Evolutionary conservation across 2,888 invertebrate species (phyloP), one percentile per base, ranked within the genome.

Genomic region (Acronicta leporina): DNA sequence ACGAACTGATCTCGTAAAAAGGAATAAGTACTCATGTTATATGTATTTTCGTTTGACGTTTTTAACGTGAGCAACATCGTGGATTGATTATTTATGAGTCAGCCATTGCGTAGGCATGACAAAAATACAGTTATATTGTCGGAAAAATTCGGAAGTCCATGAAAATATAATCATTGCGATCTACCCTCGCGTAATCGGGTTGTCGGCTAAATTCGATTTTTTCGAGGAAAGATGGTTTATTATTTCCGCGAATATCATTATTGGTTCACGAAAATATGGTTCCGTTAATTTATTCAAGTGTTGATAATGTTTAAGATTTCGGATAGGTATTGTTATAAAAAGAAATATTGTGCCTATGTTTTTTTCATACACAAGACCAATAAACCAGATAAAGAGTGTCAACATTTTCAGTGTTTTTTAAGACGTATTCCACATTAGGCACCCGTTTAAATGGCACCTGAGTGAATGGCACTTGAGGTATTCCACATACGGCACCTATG

Each of bases 21-120:
- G 60, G 75, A 60, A 72, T 54, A 46, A 66, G 53, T 7, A 46
- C 64, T 71, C 75, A 79, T 82, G 72, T 72, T 68, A 75, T 74
- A 81, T 80, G 68, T 71, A 79, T 72, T 44, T 49, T 50, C 51
- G 57, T 65, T 70, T 75, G 75, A 73, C 74, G 68, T 81, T 80
- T 76, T 73, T 73, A 77, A 73, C 68, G 66, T 54, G 57, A 52
- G 73, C 55, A 68, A 75, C 74, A 80, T 69, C 67, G 63, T 63
- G 73, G 68, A 82, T 83, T 80, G 79, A 80, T 83, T 83, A 83
- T 83, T 81, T 82, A 83, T 82, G 77, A 82, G 74, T 70, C 59
- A 59, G 46, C 55, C 59, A 49, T 70, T 45, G 41, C 15, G 40
- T 49, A 46, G 40, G 52, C 58, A 63, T 59, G 63, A 65, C 63